A percentile compares a stretch with the other conserved stretches of the same genome.
These are phyloP conservation scores for Hypomesus transpacificus DNA, from an alignment of 2,113 vertebrate genomes.

Conservation along the genomic window DNA sequence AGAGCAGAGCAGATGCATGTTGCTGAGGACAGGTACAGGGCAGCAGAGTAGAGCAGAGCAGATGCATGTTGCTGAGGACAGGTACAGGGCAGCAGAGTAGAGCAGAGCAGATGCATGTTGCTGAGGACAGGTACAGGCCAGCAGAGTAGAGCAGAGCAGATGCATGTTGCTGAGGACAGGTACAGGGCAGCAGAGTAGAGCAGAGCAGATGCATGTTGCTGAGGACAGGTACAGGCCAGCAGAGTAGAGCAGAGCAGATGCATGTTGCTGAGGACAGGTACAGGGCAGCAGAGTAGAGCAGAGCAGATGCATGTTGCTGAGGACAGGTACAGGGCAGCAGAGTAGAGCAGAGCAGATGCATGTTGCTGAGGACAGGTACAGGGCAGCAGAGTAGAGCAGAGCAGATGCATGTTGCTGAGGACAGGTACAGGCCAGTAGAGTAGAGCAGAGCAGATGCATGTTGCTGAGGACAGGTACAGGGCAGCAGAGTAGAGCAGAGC, in stretches of 20 bases:
- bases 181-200: not conserved
- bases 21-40: not conserved
- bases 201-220: too few species aligned
- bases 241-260: not conserved
- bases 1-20: not conserved
- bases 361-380: too few species aligned
- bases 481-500: not conserved
- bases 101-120: not conserved
- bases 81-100: slow-evolving; percentile 1
- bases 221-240: too few species aligned
- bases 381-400: slow-evolving; percentile 2
- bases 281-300: too few species aligned
- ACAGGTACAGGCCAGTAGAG: too few species aligned
- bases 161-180: too few species aligned
- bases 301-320: not conserved
- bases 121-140: too few species aligned
- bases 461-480: not conserved
- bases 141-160: not conserved
- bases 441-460: not conserved
- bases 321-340: not conserved
- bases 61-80: too few species aligned
- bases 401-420: too few species aligned
- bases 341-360: not conserved
- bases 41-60: not conserved
- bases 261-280: too few species aligned